A percentile compares a stretch with the other conserved stretches of the same genome.
These are phyloP conservation scores for Lepidochrysops patricia DNA, from an alignment of 2,888 invertebrate genomes.

Conservation along the genomic window DNA sequence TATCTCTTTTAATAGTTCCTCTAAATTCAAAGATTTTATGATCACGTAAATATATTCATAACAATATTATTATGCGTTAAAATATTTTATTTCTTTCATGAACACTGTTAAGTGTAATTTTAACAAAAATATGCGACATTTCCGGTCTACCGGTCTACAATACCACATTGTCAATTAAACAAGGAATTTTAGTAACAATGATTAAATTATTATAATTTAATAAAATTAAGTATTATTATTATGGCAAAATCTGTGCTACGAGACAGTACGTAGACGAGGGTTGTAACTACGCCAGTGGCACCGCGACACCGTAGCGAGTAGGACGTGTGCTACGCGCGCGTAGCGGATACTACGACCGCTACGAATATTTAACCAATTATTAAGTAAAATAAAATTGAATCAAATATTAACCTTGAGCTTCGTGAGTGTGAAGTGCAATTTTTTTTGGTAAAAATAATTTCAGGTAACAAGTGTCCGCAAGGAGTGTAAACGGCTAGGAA, in stretches of 20 bases:
- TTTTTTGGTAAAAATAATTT: slow-evolving; percentile 10
- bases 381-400: background rate
- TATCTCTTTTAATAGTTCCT: background rate
- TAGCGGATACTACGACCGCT: slow-evolving; percentile 17
- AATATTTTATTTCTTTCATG: too few relatives aligned
- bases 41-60: too few relatives aligned
- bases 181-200: too few relatives aligned
- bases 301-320: slow-evolving; percentile 52
- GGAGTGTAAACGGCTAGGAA: slow-evolving; percentile 33
- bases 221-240: slow-evolving; percentile 52
- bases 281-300: slow-evolving; percentile 60
- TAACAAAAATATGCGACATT: too few relatives aligned
- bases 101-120: too few relatives aligned
- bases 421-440: slow-evolving; percentile 32
- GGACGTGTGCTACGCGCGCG: slow-evolving; percentile 32
- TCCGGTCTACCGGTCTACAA: too few relatives aligned
- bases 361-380: slow-evolving; percentile 7
- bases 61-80: too few relatives aligned
- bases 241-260: slow-evolving; percentile 63
- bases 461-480: slow-evolving; percentile 45
- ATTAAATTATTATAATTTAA: too few relatives aligned
- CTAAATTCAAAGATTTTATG: background rate
- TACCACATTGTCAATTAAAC: too few relatives aligned
- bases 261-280: slow-evolving; percentile 53
- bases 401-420: slow-evolving; percentile 34